phyloP scores from a whole-genome alignment of 2,797 vertebrate genomes.

The Poeciliopsis gracilis region DNA sequence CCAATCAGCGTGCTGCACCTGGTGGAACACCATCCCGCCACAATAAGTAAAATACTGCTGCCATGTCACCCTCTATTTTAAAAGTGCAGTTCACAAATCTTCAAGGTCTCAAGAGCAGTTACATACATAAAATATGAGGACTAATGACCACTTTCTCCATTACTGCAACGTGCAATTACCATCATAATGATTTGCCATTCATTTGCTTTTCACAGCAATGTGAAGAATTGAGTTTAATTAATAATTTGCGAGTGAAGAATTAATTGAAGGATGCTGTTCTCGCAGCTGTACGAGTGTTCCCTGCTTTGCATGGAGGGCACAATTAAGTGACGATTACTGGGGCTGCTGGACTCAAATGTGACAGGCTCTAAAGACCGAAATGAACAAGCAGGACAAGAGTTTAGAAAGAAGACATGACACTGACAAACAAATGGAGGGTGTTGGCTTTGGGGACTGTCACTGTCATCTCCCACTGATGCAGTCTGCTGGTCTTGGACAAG shows the following conservation, averaged over 20 bases:
- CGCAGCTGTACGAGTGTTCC: constrained; percentile 52
- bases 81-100: constrained; percentile 33
- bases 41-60: background rate
- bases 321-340: constrained; percentile 58
- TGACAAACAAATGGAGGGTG: constrained; percentile 60
- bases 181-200: constrained; percentile 76
- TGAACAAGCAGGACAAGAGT: background rate
- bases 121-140: constrained; percentile 76
- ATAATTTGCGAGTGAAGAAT: constrained; percentile 72
- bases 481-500: constrained; percentile 26
- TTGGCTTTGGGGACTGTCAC: constrained; percentile 35
- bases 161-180: constrained; percentile 75
- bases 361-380: constrained; percentile 50
- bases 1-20: too few species aligned
- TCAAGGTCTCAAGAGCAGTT: constrained; percentile 59
- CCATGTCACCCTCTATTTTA: constrained; percentile 24
- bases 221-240: constrained; percentile 76
- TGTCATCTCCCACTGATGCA: constrained; percentile 26
- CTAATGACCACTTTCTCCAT: constrained; percentile 77
- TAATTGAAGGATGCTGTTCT: constrained; percentile 64
- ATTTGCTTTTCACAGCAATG: constrained; percentile 73
- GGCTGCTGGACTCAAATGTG: constrained; percentile 56
- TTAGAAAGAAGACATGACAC: constrained; percentile 34
- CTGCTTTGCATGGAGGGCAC: constrained; percentile 48
- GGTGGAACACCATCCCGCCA: too few species aligned